These are phyloP conservation scores for Rhagoletis pomonella DNA, from an alignment of 1,140 invertebrate species.

Conservation along the genomic window DNA sequence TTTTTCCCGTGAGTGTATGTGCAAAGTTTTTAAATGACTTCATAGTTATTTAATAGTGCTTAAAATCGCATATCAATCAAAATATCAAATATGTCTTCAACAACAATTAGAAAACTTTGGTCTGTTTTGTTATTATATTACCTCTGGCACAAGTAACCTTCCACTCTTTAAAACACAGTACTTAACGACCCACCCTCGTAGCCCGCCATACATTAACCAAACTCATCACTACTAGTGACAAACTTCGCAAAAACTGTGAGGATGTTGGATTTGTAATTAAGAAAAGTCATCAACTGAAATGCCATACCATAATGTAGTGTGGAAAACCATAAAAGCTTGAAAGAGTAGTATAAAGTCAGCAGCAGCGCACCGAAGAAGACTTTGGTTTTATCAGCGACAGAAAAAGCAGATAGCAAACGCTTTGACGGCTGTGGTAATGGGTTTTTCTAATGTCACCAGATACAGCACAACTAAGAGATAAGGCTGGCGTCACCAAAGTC, in stretches of 20 bases:
- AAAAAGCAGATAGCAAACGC: not conserved
- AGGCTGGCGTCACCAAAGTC: not conserved
- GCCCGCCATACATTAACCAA: too few relatives aligned
- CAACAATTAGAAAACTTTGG: too few relatives aligned
- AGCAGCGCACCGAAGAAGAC: not conserved
- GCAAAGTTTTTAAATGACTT: too few relatives aligned
- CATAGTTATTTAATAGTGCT: too few relatives aligned
- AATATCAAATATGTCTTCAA: too few relatives aligned
- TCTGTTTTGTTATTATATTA: too few relatives aligned
- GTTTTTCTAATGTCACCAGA: not conserved
- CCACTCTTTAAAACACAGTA: too few relatives aligned
- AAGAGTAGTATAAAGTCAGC: not conserved
- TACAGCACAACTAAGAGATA: not conserved
- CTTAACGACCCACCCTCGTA: too few relatives aligned
- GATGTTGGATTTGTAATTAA: constrained; percentile 28
- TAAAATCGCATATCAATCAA: too few relatives aligned
- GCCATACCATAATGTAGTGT: not conserved
- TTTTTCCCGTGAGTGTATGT: too few relatives aligned
- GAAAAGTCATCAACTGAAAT: constrained; percentile 38
- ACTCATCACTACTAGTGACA: not conserved
- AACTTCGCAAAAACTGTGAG: not conserved
- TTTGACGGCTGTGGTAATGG: not conserved
- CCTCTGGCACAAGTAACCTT: too few relatives aligned
- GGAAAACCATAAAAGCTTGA: not conserved
- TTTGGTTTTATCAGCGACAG: not conserved